Base-by-base conservation (phyloP, 2,113 vertebrate species). In the Cynocephalus volans region DNA sequence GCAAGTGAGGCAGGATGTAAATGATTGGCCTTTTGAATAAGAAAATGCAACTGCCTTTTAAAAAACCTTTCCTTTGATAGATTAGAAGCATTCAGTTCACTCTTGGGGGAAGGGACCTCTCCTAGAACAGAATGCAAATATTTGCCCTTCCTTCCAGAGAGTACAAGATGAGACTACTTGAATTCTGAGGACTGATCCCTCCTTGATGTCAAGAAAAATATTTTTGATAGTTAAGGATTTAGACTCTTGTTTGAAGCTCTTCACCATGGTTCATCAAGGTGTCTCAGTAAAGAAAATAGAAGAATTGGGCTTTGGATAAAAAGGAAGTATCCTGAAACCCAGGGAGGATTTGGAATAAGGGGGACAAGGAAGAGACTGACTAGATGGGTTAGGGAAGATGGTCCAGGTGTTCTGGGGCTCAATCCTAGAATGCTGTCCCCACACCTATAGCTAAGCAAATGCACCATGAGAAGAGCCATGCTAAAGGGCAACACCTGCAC, bases 131-230 rank as follows among this genome's bases (percentile, higher is more conserved):
- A 87, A 93, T 77, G 87, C 65, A 89, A 88, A 81, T 85, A 95
- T 93, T 96, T 91, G 64, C 56, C 77, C 31, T 95, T 21, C 41
- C 64, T 93, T 84, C 50, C 41, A 73, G 36, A 92, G 21, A 88
- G n/a, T n/a, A 80, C 8, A n/a, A 77, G 28, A 82, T 93, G 10
- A 88, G 14, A 82, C n/a, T 60, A 54, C 9, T 13, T 85, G 80
- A 85, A 93, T 76, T 91, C 91, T 93, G 36, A 97, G 65, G 64
- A 88, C 64, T 86, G 36, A 85, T 70, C n/a, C 21, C 33, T 95
- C 56, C 67, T 92, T 72, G 21, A 23, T 60, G 5, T 64, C 9
- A 75, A 85, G 77, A 82, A 80, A 76, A 90, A 83, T 8, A 13
- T 81, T 81, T 95, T 90, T 90, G 18, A 81, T 36, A 80, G n/a